Percentiles rank a stretch among this genome's conserved stretches.
phyloP scores from a whole-genome alignment of 30 jellyfish, hydroid and myxozoan genomes.

The Catostylus mosaicus region DNA sequence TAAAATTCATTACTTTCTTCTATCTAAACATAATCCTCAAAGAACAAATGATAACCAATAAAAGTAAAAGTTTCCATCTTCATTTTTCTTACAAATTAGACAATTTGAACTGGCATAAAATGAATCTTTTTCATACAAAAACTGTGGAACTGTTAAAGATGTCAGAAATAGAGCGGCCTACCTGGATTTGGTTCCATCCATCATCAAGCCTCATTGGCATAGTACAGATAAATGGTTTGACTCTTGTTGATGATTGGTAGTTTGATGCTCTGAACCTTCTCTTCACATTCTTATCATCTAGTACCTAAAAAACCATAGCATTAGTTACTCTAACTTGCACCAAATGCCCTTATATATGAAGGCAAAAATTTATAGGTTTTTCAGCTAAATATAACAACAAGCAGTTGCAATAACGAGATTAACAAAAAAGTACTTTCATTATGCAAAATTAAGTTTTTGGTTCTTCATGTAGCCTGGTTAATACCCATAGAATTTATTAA shows the following conservation, averaged over 20 bases:
- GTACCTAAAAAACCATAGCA: constrained; percentile 76
- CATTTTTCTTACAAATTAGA: too few relatives aligned
- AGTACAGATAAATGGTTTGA: constrained; percentile 98
- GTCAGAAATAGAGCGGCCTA: constrained; percentile 5
- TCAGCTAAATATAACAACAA: neutral
- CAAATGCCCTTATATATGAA: neutral
- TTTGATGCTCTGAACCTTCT: constrained; percentile 98
- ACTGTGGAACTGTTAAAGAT: neutral
- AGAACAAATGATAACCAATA: too few relatives aligned
- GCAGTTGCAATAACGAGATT: neutral
- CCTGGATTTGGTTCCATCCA: constrained; percentile 99
- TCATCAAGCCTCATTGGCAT: constrained; percentile 99
- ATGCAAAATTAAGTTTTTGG: too few relatives aligned
- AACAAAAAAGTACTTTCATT: neutral
- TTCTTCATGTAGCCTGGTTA: too few relatives aligned
- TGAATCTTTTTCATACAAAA: too few relatives aligned
- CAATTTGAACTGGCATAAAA: too few relatives aligned
- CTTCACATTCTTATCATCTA: constrained; percentile 97
- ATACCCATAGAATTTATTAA: too few relatives aligned
- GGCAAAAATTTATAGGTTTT: neutral
- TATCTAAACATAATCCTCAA: too few relatives aligned
- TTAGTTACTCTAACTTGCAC: too few relatives aligned
- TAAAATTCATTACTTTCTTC: too few relatives aligned
- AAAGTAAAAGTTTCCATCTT: too few relatives aligned
- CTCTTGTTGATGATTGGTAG: constrained; percentile 98